These are phyloP conservation scores for Rhamnusium bicolor DNA, from an alignment of 2,888 invertebrate genomes.

Conservation along the genomic window DNA sequence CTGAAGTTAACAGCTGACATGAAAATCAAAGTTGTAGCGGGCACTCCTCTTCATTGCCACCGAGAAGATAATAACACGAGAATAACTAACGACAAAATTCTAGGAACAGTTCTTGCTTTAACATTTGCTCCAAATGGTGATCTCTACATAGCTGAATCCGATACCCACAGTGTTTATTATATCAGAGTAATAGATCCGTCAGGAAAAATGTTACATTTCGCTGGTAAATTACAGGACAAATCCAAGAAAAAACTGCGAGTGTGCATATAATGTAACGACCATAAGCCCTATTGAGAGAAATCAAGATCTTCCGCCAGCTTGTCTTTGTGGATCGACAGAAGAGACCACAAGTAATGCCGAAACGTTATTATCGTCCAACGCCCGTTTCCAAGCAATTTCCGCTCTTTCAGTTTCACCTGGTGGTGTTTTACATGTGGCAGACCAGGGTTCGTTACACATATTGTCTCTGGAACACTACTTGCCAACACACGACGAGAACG, in stretches of 20 bases:
- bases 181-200: conserved; percentile 87
- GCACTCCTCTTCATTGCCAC: conserved; percentile 94
- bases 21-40: conserved; percentile 94
- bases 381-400: conserved; percentile 89
- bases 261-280: conserved; percentile 75
- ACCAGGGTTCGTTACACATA: conserved; percentile 92
- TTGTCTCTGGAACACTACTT: conserved; percentile 89
- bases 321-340: conserved; percentile 64
- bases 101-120: conserved; percentile 91
- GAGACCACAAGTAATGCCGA: conserved; percentile 86
- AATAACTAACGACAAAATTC: conserved; percentile 56
- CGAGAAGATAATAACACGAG: conserved; percentile 64
- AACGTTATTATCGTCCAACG: conserved; percentile 90
- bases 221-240: conserved; percentile 84
- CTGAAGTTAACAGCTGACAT: conserved; percentile 92
- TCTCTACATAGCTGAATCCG: conserved; percentile 94
- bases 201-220: conserved; percentile 89
- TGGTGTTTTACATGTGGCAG: conserved; percentile 96
- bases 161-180: conserved; percentile 87
- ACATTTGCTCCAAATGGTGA: conserved; percentile 94
- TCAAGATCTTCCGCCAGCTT: conserved; percentile 64
- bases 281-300: conserved; percentile 66
- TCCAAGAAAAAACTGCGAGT: conserved; percentile 74
- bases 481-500: conserved; percentile 89
- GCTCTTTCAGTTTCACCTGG: conserved; percentile 95